Evolutionary conservation across 2,888 invertebrate genomes (phyloP), one percentile per base, ranked within the genome.

Genomic region (Pollenia angustigena): DNA sequence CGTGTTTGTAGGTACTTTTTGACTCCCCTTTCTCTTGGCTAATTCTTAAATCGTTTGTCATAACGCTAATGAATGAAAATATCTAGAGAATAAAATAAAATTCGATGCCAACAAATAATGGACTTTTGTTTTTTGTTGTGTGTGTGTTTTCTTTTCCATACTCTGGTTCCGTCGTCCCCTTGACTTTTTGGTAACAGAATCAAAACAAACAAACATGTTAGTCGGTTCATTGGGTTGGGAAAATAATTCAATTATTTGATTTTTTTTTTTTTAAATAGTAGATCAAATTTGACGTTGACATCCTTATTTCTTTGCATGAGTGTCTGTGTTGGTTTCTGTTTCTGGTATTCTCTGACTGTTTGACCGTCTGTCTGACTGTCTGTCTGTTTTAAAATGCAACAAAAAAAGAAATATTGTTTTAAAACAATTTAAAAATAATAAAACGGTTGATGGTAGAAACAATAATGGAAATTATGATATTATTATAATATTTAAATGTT

Each of bases 251-350:
- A 48, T 32, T 32, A 32, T 32, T 32, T 32, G 32, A 32, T 48
- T 68, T 48, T 32, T 10, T 16, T 42, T n/a, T 64, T 64, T 16
- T 4, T 64, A 64, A 18, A 2, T 18, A 42, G 32, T 32, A 6
- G 32, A 32, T 32, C 32, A 32, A 6, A 71, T 50, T 71, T 54
- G 54, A 71, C 69, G 69, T 71, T 71, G 54, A 71, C 52, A 71
- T 54, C 54, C 18, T 71, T 12, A n/a, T n/a, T 58, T 32, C 14
- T 8, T 40, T 56, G 18, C 3, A 56, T 4, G 56, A 23, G 23
- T 32, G 14, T 56, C 10, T 56, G 4, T 56, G 9, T 44, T 44
- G 8, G 3, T 32, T 32, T 32, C 32, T 32, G 32, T 32, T 32
- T 32, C 32, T 32, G 32, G 32, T 32, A 32, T 32, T 32, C 32